Evolutionary conservation across 2,888 invertebrate species (phyloP), one percentile per base, ranked within the genome.

Genomic region (Tholera decimalis): DNA sequence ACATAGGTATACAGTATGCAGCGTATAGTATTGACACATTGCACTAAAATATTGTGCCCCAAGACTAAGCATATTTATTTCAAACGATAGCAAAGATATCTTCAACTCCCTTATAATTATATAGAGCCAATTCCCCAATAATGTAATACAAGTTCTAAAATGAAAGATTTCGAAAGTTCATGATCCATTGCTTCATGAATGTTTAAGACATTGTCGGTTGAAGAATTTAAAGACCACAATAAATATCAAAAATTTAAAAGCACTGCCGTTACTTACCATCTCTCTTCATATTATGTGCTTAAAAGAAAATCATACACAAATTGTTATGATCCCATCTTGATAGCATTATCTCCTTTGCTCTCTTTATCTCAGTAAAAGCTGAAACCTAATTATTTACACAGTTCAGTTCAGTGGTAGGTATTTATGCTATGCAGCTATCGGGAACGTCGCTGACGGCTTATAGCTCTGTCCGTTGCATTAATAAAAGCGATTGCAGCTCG

Each of bases 401-500:
- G 49, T 56, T 58, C 49, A 49, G 63, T 51, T 53, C 44, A 35
- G 58, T 49, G 56, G 66, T 71, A 46, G 50, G 51, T 77, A 77
- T 73, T 82, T 74, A 67, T 63, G 49, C 67, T 71, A 58, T 62
- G 66, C 63, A 62, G 72, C 67, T 77, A 79, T 79, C 70, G 59
- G 60, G 11, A 54, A 49, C 59, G 73, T 59, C 55, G 55, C 66
- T 76, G 75, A 76, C 69, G 79, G 86, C 76, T 81, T 82, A 83
- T 78, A 82, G 78, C 69, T 77, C 69, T 73, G 83, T 76, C 73
- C 77, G 71, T 77, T 82, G 86, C 85, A 86, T 87, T 88, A 86
- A 86, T 87, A 85, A 88, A 89, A 86, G 80, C 84, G 80, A 84
- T 86, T 79, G 81, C 79, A 80, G 71, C 67, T 80, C 79, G 76